Percentiles rank a stretch among this genome's conserved stretches.
phyloP scores from a whole-genome alignment of 2,888 invertebrate genomes.

The Patella depressa region DNA sequence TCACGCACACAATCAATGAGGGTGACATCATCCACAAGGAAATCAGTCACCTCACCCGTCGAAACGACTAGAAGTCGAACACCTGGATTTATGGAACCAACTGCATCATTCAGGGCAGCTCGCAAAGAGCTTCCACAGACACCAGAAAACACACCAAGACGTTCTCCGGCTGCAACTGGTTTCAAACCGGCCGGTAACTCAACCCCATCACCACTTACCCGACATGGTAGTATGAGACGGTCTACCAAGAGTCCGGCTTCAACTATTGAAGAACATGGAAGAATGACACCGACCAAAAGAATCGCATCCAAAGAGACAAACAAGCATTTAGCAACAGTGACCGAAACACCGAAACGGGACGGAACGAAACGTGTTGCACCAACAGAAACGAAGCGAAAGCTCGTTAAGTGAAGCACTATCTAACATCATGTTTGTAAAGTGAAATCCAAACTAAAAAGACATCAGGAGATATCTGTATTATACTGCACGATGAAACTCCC shows the following conservation, averaged over 20 bases:
- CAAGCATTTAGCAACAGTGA: not conserved
- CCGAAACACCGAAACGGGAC: not conserved
- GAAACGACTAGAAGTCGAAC: slow-evolving; percentile 17
- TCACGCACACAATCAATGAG: slow-evolving; percentile 43
- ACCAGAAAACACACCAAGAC: slow-evolving; percentile 38
- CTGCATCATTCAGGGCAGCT: slow-evolving; percentile 50
- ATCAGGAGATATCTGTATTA: too few relatives aligned
- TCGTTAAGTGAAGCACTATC: too few relatives aligned
- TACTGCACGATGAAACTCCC: too few relatives aligned
- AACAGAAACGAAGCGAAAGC: too few relatives aligned
- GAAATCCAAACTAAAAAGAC: too few relatives aligned
- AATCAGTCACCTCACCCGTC: slow-evolving; percentile 5
- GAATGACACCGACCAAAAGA: slow-evolving; percentile 17
- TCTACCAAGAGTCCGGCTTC: slow-evolving; percentile 37
- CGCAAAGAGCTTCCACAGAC: slow-evolving; percentile 35
- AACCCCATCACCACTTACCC: slow-evolving; percentile 44
- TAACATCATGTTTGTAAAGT: too few relatives aligned
- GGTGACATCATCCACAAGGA: slow-evolving; percentile 29
- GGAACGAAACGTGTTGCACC: too few relatives aligned
- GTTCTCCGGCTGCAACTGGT: slow-evolving; percentile 28
- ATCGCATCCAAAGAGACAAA: not conserved
- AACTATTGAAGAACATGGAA: slow-evolving; percentile 29
- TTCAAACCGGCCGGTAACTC: slow-evolving; percentile 23
- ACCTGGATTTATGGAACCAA: slow-evolving; percentile 56
- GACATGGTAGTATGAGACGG: slow-evolving; percentile 48